A percentile compares a stretch with the other conserved stretches of the same genome.
phyloP scores from a whole-genome alignment of 2,888 invertebrate species.

The Mellilla xanthometata region DNA sequence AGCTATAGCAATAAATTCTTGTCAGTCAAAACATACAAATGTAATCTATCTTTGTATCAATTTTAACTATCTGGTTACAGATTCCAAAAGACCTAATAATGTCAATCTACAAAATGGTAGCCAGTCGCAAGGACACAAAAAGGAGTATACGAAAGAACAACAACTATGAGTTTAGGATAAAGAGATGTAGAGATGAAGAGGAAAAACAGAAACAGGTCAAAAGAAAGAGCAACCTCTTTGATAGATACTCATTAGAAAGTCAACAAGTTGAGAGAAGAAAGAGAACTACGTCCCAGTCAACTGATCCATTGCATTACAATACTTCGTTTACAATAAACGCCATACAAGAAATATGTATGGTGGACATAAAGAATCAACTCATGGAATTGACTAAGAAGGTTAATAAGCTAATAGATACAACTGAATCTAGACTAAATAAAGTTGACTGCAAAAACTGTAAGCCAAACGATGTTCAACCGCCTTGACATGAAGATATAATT shows the following conservation, averaged over 20 bases:
- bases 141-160: conserved; percentile 77
- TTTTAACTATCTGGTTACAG: conserved; percentile 44
- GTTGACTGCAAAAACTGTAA: conserved; percentile 53
- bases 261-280: conserved; percentile 70
- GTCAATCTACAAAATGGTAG: conserved; percentile 88
- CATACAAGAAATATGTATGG: conserved; percentile 77
- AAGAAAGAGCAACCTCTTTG: conserved; percentile 71
- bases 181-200: conserved; percentile 53
- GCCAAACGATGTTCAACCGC: conserved; percentile 42
- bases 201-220: conserved; percentile 60
- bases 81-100: conserved; percentile 89
- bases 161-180: conserved; percentile 69
- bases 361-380: conserved; percentile 71
- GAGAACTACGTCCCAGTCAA: conserved; percentile 54
- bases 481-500: conserved; percentile 32
- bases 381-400: conserved; percentile 66
- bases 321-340: conserved; percentile 66
- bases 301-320: conserved; percentile 39
- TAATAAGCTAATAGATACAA: conserved; percentile 63
- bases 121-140: conserved; percentile 84
- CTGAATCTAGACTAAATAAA: conserved; percentile 60
- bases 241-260: conserved; percentile 67
- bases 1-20: too few relatives aligned
- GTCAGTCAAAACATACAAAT: too few relatives aligned
- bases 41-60: too few relatives aligned